Evolutionary conservation across 92 coral and sea anemone genomes (phyloP), one percentile per base, ranked within the genome.

Genomic region (Phymanthus crucifer): DNA sequence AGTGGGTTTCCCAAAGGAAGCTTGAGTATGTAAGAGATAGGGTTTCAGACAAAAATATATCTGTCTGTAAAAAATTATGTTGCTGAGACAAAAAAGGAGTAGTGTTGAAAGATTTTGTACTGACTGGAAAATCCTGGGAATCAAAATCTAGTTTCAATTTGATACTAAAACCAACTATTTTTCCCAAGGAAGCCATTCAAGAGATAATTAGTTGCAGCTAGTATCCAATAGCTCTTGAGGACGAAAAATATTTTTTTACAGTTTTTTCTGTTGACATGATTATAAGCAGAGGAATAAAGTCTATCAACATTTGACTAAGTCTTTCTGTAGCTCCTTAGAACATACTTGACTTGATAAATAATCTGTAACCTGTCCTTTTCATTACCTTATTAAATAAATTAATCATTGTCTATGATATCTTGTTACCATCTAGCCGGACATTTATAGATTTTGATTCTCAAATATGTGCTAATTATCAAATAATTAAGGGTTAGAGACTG

Each of bases 1-100:
- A 61, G 68, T 61, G 68, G 32, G 8, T 34, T 61, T n/a, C 1
- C 21, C 68, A 61, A 61, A 71, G 75, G 75, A 43, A 71, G 46
- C 52, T 37, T 71, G 13, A 43, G 14, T 26, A 31, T 37, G 33
- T 48, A 11, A 71, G 32, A 43, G 75, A 36, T 43, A 35, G 16
- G 19, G 46, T 71, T 71, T 32, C 75, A 61, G 35, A 61, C 13
- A 10, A 61, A 61, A 61, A 54, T 54, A 61, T n/a, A 26, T 7
- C 17, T 11, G 29, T 61, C 68, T 61, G 16, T n/a, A 27, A 27
- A n/a, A 24, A 24, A 45, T 17, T 54, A 24, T 21, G 21, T 27
- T 61, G 29, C 9, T 7, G 12, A 3, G 29, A 3, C 29, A 11
- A 27, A 29, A 61, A 27, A 34, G 34, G 7, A 61, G 18, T 18